Evolutionary conservation across 2,888 invertebrate species (phyloP), one percentile per base, ranked within the genome.

Genomic region (Drosophila fulvimacula): DNA sequence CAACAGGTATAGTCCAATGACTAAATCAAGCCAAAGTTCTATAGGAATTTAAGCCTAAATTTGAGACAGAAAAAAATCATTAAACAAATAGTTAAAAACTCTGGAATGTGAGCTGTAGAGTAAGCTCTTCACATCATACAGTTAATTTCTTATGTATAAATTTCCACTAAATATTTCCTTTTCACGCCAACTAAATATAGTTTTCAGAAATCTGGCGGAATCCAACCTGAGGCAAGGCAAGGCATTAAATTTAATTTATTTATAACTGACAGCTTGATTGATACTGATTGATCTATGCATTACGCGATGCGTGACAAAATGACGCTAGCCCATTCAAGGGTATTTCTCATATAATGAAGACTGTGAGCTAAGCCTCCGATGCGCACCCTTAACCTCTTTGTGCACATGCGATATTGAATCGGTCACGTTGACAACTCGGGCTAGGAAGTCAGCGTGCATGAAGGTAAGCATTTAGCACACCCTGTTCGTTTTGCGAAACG

Each of bases 391-490:
- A 52, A 38, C 38, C 52, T 38, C 52, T 38, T 52, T 52, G 52
- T 52, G 24, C 52, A 11, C 52, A 38, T 38, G 52, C 52, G 52
- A 52, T 52, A 52, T 52, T 52, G 36, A 52, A 52, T 52, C 52
- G 52, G 52, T 52, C 52, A 38, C 52, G 52, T 52, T 52, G 52
- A 52, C 52, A 52, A 52, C 52, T 52, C 52, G 36, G 9, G 52
- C 24, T 24, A 52, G 21, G 38, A 32, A 52, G 52, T 36, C 52
- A 27, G 7, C 15, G 17, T 5, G 36, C 6, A 38, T 24, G 11
- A 32, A 52, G 52, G 52, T 52, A 21, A 10, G 46, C 27, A 17
- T 24, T 38, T 5, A 11, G 24, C 5, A 24, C 24, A 24, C 52
- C 0, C 38, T 38, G 11, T 11, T 6, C 15, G 15, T 27, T 0